Conservation (phyloP, 2,797 vertebrate species). For the Leptoclinus maculatus region DNA sequence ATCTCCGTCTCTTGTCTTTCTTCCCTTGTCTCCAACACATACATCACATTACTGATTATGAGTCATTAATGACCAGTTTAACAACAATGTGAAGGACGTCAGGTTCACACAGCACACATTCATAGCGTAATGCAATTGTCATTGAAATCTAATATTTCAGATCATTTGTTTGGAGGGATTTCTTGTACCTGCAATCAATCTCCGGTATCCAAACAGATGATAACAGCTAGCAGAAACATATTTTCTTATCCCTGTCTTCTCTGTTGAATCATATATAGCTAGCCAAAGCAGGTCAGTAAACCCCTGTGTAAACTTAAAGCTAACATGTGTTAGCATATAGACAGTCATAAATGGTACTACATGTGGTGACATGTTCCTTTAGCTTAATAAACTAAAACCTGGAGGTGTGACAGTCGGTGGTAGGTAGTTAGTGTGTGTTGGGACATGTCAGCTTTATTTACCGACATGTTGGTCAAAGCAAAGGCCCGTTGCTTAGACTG, state of each 20-base stretch:
- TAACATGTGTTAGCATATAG: background rate
- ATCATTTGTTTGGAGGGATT: background rate
- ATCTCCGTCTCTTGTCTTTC: conserved; percentile 3
- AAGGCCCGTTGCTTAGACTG: conserved; percentile 20
- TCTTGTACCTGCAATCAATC: background rate
- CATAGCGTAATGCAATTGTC: background rate
- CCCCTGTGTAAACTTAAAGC: background rate
- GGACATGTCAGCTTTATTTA: conserved; percentile 18
- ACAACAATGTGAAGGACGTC: background rate
- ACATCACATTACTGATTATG: background rate
- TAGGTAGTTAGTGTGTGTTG: background rate
- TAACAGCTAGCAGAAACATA: background rate
- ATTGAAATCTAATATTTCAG: background rate
- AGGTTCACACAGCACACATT: background rate
- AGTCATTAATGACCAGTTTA: background rate
- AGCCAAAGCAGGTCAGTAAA: background rate
- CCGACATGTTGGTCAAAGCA: conserved; percentile 22
- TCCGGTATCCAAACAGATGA: background rate
- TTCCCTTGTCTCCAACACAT: conserved; percentile 8
- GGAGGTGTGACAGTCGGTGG: background rate
- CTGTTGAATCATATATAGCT: background rate
- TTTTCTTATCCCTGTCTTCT: background rate
- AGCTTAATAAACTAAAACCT: background rate
- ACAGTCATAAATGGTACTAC: background rate
- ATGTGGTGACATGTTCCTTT: background rate